These are phyloP conservation scores for Diorhabda carinulata DNA, from an alignment of 1,140 invertebrate species.

Conservation along the genomic window DNA sequence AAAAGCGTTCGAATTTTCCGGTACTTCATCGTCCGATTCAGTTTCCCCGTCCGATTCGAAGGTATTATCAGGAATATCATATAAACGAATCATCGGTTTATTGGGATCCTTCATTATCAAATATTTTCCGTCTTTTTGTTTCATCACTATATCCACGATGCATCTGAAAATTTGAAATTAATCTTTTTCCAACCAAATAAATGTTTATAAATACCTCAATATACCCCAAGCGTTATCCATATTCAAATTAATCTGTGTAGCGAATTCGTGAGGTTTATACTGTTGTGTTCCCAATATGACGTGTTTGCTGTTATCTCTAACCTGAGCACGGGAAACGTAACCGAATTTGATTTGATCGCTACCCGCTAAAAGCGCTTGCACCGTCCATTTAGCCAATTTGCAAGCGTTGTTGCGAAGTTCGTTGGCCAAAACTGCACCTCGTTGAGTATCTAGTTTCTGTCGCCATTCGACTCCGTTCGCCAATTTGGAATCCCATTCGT, in stretches of 20 bases:
- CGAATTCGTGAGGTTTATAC: slow-evolving; percentile 97
- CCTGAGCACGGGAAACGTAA: slow-evolving; percentile 92
- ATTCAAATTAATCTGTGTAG: slow-evolving; percentile 96
- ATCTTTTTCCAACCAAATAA: neutral
- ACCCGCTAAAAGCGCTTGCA: slow-evolving; percentile 92
- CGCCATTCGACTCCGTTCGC: slow-evolving; percentile 98
- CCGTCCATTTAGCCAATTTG: slow-evolving; percentile 99
- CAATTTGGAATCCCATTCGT: slow-evolving; percentile 97
- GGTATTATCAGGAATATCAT: slow-evolving; percentile 96
- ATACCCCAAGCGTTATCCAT: slow-evolving; percentile 99
- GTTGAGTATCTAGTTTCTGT: slow-evolving; percentile 93
- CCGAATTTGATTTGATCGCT: slow-evolving; percentile 98
- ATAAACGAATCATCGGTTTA: slow-evolving; percentile 93
- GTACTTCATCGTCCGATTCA: slow-evolving; percentile 78
- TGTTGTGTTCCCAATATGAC: slow-evolving; percentile 98
- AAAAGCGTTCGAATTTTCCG: slow-evolving; percentile 41
- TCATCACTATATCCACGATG: slow-evolving; percentile 97
- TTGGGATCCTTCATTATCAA: slow-evolving; percentile 99
- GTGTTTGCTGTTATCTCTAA: slow-evolving; percentile 92
- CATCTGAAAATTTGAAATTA: slow-evolving; percentile 51
- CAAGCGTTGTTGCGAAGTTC: slow-evolving; percentile 98
- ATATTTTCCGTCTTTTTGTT: slow-evolving; percentile 95
- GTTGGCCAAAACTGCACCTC: slow-evolving; percentile 96
- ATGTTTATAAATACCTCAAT: slow-evolving; percentile 56
- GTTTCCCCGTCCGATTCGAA: slow-evolving; percentile 97